Base-by-base conservation (phyloP, 2,113 vertebrate species). In the Ictidomys tridecemlineatus region DNA sequence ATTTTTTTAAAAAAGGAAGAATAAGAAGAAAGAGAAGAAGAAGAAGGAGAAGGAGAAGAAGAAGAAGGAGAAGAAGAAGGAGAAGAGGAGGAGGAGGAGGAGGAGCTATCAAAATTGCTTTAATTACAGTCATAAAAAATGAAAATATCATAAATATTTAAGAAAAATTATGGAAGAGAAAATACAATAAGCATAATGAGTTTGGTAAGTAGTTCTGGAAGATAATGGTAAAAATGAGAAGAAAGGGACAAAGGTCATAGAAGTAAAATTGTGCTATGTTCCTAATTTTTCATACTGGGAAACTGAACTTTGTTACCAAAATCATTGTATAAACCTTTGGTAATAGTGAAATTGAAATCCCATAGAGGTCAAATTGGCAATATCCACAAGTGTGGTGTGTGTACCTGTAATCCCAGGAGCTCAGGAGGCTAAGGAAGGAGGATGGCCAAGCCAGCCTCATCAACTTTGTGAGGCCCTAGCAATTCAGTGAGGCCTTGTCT, bases 71-170 rank as follows among this genome's bases (percentile, higher is more conserved):
- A 45, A 8, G 42, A 45, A 8, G 1, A 45, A 7, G 42, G 4
- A 5, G 42, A 42, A 5, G 42, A 42, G 42, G 42, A 42, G 42
- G 42, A 42, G 42, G 5, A 45, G 45, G 1, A 45, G 45, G 1
- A 53, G 26, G 18, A 86, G 74, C 4, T 20, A 87, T 32, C 91
- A 80, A 78, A 76, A 24, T 72, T 95, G 45, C 61, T 89, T 87
- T 91, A 72, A 97, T 76, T 80, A 89, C 92, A 84, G 22, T 89
- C 67, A 69, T 42, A 45, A 89, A 95, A 39, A 88, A 51, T 51
- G 12, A 48, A 63, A 92, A 82, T 72, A 3, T 65, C 69, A 87
- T 87, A 73, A 70, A 53, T 72, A 4, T 48, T 89, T 84, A 67
- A 63, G 85, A 79, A 93, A 53, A 96, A 53, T 1, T 51, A 45